Conservation (phyloP, 1,140 invertebrate genomes). For the Zaprionus gabonicus region DNA sequence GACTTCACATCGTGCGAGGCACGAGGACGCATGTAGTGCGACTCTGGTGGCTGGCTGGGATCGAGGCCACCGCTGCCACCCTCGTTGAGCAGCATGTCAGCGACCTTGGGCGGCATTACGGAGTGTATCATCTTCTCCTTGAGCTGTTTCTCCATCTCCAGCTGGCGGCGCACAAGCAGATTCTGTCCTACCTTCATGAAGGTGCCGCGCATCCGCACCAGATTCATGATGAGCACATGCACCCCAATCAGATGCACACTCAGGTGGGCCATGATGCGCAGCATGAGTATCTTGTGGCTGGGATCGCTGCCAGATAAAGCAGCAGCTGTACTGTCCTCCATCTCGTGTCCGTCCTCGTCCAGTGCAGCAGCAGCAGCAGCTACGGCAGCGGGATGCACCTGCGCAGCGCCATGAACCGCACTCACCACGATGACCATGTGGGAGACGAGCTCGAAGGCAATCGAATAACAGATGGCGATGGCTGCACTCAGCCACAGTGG, state of each 20-base stretch:
- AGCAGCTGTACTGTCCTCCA: background rate
- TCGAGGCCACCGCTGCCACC: conserved; percentile 86
- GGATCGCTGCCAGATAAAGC: conserved; percentile 76
- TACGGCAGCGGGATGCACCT: conserved; percentile 32
- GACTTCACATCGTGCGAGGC: conserved; percentile 90
- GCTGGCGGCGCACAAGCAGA: conserved; percentile 92
- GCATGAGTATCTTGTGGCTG: conserved; percentile 87
- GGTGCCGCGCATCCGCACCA: conserved; percentile 95
- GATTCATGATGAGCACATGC: conserved; percentile 96
- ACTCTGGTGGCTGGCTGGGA: conserved; percentile 70
- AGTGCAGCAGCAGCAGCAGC: background rate
- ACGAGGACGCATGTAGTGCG: conserved; percentile 84
- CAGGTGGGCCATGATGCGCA: conserved; percentile 93
- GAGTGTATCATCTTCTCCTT: conserved; percentile 99
- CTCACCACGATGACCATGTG: conserved; percentile 84
- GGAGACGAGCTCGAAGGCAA: conserved; percentile 90
- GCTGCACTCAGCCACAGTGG: conserved; percentile 93
- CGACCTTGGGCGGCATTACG: conserved; percentile 97
- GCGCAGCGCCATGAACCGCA: conserved; percentile 83
- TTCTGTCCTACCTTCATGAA: conserved; percentile 99
- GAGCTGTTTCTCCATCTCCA: conserved; percentile 96
- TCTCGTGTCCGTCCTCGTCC: background rate
- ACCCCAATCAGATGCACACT: conserved; percentile 96
- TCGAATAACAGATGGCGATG: conserved; percentile 92
- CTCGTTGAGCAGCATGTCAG: conserved; percentile 93